Evolutionary conservation across 2,888 invertebrate species (phyloP).

Genomic region (Phalangium opilio): DNA sequence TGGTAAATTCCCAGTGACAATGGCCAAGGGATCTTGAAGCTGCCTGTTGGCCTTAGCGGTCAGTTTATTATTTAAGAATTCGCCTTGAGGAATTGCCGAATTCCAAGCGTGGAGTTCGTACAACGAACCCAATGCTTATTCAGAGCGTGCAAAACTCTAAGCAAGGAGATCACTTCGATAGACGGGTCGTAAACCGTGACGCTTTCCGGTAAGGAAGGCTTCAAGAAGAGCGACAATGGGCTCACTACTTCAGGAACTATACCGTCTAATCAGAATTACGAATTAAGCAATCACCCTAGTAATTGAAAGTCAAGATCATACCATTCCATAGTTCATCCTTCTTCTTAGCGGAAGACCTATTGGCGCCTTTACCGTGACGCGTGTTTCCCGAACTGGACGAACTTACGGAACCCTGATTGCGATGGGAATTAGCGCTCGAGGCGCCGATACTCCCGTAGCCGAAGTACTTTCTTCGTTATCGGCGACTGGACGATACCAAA

Average conservation of each 20-base stretch:
- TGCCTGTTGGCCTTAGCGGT: slow-evolving; percentile 95
- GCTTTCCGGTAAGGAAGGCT: slow-evolving; percentile 52
- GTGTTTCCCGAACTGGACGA: slow-evolving; percentile 26
- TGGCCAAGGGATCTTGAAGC: slow-evolving; percentile 91
- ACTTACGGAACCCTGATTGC: not conserved
- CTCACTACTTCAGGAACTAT: slow-evolving; percentile 54
- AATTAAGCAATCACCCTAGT: no score
- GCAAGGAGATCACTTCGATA: slow-evolving; percentile 70
- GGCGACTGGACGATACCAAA: slow-evolving; percentile 37
- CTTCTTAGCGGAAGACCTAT: slow-evolving; percentile 49
- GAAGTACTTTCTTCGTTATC: slow-evolving; percentile 9
- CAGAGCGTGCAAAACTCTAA: slow-evolving; percentile 77
- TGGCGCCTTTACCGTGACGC: slow-evolving; percentile 58
- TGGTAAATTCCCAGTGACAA: slow-evolving; percentile 93
- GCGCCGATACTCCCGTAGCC: not conserved
- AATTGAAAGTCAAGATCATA: no score
- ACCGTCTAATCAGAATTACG: slow-evolving; percentile 51
- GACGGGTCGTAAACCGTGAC: slow-evolving; percentile 81
- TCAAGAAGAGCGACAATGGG: slow-evolving; percentile 56
- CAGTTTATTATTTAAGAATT: slow-evolving; percentile 84
- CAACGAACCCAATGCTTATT: slow-evolving; percentile 79
- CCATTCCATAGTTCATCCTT: slow-evolving; percentile 64
- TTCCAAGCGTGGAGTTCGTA: slow-evolving; percentile 38
- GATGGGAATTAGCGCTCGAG: not conserved
- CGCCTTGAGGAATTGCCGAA: slow-evolving; percentile 30